Evolutionary conservation across 35 echinoderm and acorn worm genomes (phyloP).

Genomic region (Strongylocentrotus purpuratus): DNA sequence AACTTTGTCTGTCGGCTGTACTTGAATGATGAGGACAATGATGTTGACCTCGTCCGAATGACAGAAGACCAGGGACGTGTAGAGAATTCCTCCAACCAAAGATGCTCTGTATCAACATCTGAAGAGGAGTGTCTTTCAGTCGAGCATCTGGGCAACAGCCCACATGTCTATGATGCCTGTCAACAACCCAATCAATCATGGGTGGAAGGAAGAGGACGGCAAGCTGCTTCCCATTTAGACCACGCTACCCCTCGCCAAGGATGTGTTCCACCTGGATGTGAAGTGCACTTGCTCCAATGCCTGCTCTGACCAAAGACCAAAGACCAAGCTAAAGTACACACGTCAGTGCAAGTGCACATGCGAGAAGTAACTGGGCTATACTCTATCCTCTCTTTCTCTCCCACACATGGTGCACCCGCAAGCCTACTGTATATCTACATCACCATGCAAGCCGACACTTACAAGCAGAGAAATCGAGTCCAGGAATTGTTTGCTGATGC

Average conservation of each 20-base stretch:
- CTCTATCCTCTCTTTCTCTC: too few relatives aligned
- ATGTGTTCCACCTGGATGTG: conserved; percentile 18
- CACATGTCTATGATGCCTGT: conserved; percentile 43
- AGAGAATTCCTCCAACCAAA: conserved; percentile 15
- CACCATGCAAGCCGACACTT: too few relatives aligned
- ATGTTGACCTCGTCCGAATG: neutral
- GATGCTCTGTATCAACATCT: conserved; percentile 1
- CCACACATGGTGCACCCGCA: too few relatives aligned
- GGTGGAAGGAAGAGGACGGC: conserved; percentile 23
- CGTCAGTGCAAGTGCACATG: neutral
- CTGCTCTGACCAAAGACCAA: neutral
- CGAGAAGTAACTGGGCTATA: neutral
- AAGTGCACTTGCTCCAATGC: neutral
- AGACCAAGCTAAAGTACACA: conserved; percentile 3
- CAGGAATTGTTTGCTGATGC: too few relatives aligned
- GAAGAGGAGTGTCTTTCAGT: conserved; percentile 13
- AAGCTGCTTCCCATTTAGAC: conserved; percentile 14
- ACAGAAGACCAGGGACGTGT: conserved; percentile 10
- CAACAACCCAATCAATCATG: conserved; percentile 45
- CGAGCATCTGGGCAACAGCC: conserved; percentile 21
- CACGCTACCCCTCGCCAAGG: neutral
- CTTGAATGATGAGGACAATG: neutral
- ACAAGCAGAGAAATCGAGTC: too few relatives aligned
- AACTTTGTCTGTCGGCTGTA: neutral
- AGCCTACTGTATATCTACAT: too few relatives aligned